Evolutionary conservation across 1,140 invertebrate genomes (phyloP).

Genomic region (Panonychus citri): DNA sequence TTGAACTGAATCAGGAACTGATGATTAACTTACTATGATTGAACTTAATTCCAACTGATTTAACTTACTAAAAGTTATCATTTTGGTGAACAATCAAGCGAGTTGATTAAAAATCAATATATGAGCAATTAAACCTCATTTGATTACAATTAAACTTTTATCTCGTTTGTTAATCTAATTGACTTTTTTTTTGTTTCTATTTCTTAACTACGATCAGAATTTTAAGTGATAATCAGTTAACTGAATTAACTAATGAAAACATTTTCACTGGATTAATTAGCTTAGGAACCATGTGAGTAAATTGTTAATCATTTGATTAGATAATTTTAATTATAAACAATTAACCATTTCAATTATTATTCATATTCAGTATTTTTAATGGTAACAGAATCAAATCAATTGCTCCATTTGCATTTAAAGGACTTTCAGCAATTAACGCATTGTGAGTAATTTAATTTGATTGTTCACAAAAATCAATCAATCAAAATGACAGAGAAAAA

Average conservation of each 20-base stretch:
- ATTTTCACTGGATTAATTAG: constrained; percentile 12
- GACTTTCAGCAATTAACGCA: background rate
- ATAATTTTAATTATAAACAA: background rate
- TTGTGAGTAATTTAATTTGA: background rate
- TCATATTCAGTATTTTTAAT: background rate
- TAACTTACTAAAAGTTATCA: too few relatives aligned
- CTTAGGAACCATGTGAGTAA: constrained; percentile 11
- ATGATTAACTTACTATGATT: too few relatives aligned
- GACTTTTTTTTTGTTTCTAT: too few relatives aligned
- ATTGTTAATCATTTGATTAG: background rate
- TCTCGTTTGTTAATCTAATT: too few relatives aligned
- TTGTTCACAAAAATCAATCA: too few relatives aligned
- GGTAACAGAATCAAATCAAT: constrained; percentile 3
- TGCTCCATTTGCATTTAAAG: background rate
- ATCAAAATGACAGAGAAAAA: too few relatives aligned
- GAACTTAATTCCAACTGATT: too few relatives aligned
- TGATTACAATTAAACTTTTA: too few relatives aligned
- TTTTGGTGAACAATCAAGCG: too few relatives aligned
- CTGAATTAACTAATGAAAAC: constrained; percentile 16
- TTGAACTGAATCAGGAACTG: too few relatives aligned
- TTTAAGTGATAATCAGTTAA: constrained; percentile 20
- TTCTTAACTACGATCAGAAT: constrained; percentile 15
- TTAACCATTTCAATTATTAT: background rate
- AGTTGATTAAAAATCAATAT: too few relatives aligned
- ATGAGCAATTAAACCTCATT: too few relatives aligned